Percentiles rank a stretch among this genome's conserved stretches.
Conservation (phyloP, 1,140 invertebrate species). For the Formica selysi region DNA sequence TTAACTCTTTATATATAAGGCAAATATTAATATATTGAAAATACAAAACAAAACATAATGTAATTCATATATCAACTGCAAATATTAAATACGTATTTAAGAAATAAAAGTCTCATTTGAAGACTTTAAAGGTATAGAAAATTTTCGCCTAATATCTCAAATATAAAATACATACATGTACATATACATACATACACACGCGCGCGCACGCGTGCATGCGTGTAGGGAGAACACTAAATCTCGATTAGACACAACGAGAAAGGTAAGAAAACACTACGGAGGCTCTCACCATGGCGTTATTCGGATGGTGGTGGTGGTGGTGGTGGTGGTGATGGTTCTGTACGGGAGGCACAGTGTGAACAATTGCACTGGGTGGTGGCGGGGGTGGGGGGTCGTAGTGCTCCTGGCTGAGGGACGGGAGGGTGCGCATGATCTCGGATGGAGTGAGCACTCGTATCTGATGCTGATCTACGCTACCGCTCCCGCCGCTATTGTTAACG, state of each 20-base stretch:
- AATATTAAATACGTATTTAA: slow-evolving; percentile 41
- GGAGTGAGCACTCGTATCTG: slow-evolving; percentile 94
- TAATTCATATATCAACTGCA: slow-evolving; percentile 15
- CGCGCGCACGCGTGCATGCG: slow-evolving; percentile 9
- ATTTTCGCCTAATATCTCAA: slow-evolving; percentile 20
- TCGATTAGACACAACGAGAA: slow-evolving; percentile 79
- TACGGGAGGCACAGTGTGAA: slow-evolving; percentile 84
- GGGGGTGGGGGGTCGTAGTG: slow-evolving; percentile 88
- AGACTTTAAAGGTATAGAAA: not conserved
- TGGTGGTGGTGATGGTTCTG: slow-evolving; percentile 56
- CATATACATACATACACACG: slow-evolving; percentile 6
- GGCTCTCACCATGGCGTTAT: slow-evolving; percentile 87
- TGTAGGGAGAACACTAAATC: slow-evolving; percentile 74
- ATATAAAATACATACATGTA: slow-evolving; percentile 42
- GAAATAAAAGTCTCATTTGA: slow-evolving; percentile 2
- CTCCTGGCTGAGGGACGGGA: slow-evolving; percentile 92
- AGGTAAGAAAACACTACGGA: slow-evolving; percentile 84
- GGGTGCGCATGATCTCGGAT: slow-evolving; percentile 94
- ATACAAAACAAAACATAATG: slow-evolving; percentile 1
- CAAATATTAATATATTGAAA: not conserved
- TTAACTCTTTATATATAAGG: slow-evolving; percentile 9
- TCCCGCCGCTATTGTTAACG: slow-evolving; percentile 47
- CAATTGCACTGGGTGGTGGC: slow-evolving; percentile 85
- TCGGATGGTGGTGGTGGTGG: slow-evolving; percentile 54
- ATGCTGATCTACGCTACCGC: slow-evolving; percentile 86